These are phyloP conservation scores for Gambusia holbrooki DNA, from an alignment of 2,113 vertebrate species.

Conservation along the genomic window DNA sequence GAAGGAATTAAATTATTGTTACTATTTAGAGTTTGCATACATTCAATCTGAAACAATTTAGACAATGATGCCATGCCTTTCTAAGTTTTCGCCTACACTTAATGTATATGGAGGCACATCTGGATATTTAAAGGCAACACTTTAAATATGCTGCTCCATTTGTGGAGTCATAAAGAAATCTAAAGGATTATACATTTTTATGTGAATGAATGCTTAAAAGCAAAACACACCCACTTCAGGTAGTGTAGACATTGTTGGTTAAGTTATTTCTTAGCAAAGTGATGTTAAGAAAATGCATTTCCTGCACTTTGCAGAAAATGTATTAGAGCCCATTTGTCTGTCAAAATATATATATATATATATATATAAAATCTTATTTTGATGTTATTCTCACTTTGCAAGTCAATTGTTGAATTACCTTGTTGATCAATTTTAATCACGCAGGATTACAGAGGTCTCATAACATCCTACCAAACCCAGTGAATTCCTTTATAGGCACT, in stretches of 20 bases:
- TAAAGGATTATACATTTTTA: background rate
- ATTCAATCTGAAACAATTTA: background rate
- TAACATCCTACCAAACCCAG: slow-evolving; percentile 46
- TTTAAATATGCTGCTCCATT: background rate
- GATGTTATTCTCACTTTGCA: slow-evolving; percentile 7
- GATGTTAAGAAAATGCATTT: background rate
- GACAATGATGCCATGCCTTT: background rate
- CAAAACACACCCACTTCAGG: background rate
- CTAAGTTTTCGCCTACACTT: background rate
- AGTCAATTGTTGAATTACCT: slow-evolving; percentile 28
- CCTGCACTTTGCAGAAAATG: background rate
- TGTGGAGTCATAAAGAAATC: background rate
- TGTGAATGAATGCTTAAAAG: background rate
- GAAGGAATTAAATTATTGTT: background rate
- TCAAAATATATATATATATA: slow-evolving; percentile 1
- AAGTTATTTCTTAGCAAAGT: background rate
- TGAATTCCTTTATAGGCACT: slow-evolving; percentile 71
- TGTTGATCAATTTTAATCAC: slow-evolving; percentile 66
- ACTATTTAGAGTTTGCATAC: background rate
- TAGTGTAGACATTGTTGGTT: background rate
- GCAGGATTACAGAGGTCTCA: slow-evolving; percentile 39
- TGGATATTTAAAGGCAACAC: background rate
- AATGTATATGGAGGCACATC: background rate
- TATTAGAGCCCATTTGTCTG: slow-evolving; percentile 10
- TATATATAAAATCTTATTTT: slow-evolving; percentile 5